These are phyloP conservation scores for Bolinopsis microptera DNA, from an alignment of 37 sponge, comb jelly and placozoan species.

Conservation along the genomic window DNA sequence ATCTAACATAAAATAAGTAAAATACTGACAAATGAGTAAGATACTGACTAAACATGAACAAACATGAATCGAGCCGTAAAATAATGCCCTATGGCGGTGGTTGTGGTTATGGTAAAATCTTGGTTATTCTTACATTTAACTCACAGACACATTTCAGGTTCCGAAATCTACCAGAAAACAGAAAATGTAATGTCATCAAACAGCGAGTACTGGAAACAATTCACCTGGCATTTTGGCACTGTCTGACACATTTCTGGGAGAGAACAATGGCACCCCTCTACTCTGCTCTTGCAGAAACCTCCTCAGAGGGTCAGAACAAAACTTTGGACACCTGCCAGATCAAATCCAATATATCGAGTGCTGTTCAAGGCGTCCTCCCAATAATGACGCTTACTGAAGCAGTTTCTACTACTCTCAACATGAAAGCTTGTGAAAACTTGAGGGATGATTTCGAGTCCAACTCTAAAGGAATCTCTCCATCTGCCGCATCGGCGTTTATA, in stretches of 20 bases:
- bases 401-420: neutral
- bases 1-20: no score
- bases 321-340: neutral
- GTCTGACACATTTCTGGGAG: slow-evolving; percentile 38
- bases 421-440: neutral
- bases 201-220: slow-evolving; percentile 54
- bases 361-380: slow-evolving; percentile 18
- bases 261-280: neutral
- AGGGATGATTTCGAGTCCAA: no score
- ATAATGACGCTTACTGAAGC: slow-evolving; percentile 4
- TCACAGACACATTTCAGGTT: neutral
- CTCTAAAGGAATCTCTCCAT: neutral
- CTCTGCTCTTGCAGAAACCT: neutral
- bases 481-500: neutral
- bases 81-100: no score
- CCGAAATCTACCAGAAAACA: slow-evolving; percentile 53
- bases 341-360: neutral
- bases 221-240: slow-evolving; percentile 54
- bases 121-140: no score
- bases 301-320: neutral
- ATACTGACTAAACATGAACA: no score
- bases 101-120: no score
- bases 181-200: slow-evolving; percentile 44
- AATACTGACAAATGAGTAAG: no score
- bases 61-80: no score